phyloP scores from a whole-genome alignment of 2,113 vertebrate species.

The Aldabrachelys gigantea region DNA sequence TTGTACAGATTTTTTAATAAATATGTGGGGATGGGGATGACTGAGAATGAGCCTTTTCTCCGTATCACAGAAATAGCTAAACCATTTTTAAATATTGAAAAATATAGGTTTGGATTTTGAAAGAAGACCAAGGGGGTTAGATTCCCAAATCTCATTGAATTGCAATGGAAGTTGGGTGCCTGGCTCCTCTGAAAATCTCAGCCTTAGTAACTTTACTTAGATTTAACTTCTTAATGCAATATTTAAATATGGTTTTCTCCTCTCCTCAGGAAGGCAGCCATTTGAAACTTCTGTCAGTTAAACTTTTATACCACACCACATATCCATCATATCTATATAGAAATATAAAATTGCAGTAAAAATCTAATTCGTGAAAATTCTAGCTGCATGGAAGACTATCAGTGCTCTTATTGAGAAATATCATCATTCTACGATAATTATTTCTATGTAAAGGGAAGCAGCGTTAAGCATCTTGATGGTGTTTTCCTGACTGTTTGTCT shows the following conservation, averaged over 20 bases:
- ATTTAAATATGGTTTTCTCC: not conserved
- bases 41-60: not conserved
- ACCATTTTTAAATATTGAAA: not conserved
- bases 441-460: rapidly evolving
- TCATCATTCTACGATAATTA: rapidly evolving
- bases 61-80: not conserved
- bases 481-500: rapidly evolving
- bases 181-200: not conserved
- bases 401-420: not conserved
- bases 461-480: rapidly evolving
- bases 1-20: not conserved
- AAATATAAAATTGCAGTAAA: not conserved
- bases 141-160: not conserved
- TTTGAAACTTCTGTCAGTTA: not conserved
- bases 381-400: rapidly evolving
- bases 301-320: not conserved
- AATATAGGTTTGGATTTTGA: not conserved
- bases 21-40: not conserved
- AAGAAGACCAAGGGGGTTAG: not conserved
- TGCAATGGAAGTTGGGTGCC: not conserved
- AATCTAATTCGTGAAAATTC: rapidly evolving
- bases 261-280: not conserved
- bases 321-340: not conserved
- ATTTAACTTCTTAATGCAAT: not conserved
- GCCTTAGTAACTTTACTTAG: not conserved